Evolutionary conservation across 2,797 vertebrate species (phyloP), one percentile per base, ranked within the genome.

Genomic region (Intellagama lesueurii): DNA sequence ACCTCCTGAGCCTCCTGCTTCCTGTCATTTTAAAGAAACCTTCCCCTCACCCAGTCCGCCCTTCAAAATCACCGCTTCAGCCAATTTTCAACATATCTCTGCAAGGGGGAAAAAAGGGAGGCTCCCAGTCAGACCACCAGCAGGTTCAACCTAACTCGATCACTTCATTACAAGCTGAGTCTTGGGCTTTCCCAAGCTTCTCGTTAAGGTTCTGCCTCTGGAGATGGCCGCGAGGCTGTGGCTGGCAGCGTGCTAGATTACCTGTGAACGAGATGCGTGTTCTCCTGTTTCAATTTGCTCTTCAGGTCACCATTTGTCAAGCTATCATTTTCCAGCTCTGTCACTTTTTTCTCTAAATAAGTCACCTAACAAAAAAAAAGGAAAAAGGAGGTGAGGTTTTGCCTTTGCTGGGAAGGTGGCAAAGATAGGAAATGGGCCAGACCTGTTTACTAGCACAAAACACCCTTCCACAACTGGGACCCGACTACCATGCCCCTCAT

Each of bases 241-340:
- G 11, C 28, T 17, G 72, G 12, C 30, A 81, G 80, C 0, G 0
- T 60, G 47, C 30, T 88, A 79, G 52, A 90, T 88, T 96, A 99
- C 99, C 99, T 98, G 98, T 99, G 99, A 5, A 99, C 99, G 19
- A 99, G 96, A 52, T 99, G 99, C 0, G 97, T 99, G 94, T 99
- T 99, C 89, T 99, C 98, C 92, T 99, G 98, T 93, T 98, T 99
- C 92, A 99, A 96, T 95, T 97, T 99, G 95, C 98, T 98, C 95
- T 99, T 99, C 87, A 99, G 93, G 91, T 99, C 99, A 35, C 98
- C 97, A 0, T 97, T 99, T 85, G 98, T 97, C 94, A 98, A 92
- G 94, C 96, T 99, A 92, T 99, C 99, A 1, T 97, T 98, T 95
- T 99, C 99, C 85, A 99, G 95, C 88, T 99, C 98, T 1, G 98